Conservation (phyloP, 1,140 invertebrate species). For the Trachymyrmex cornetzi region DNA sequence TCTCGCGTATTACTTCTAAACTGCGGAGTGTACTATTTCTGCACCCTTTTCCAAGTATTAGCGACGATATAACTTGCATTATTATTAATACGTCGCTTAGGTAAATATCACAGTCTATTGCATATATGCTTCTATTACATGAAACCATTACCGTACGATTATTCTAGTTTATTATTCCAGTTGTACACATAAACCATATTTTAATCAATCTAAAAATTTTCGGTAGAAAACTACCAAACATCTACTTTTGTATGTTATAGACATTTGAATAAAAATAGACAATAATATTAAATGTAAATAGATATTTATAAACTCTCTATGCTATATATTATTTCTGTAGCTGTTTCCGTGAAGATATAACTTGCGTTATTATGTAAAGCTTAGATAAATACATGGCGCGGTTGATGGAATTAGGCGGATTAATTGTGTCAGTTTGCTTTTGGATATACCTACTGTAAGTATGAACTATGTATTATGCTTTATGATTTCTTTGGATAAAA, state of each 20-base stretch:
- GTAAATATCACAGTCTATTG: conserved; percentile 30
- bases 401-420: background rate
- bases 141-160: conserved; percentile 11
- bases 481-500: conserved; percentile 6
- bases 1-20: conserved; percentile 61
- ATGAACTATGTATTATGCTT: background rate
- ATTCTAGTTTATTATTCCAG: background rate
- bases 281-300: background rate
- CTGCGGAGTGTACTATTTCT: conserved; percentile 39
- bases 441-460: background rate
- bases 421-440: conserved; percentile 18
- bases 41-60: conserved; percentile 41
- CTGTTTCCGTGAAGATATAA: background rate
- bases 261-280: background rate
- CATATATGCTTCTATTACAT: background rate
- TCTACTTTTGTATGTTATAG: background rate
- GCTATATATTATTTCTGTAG: conserved; percentile 22
- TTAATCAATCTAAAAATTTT: background rate
- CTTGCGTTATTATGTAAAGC: conserved; percentile 26
- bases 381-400: conserved; percentile 16
- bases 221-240: background rate
- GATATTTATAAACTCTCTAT: background rate
- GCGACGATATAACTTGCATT: conserved; percentile 36
- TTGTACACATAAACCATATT: background rate
- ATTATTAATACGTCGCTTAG: conserved; percentile 54